Evolutionary conservation across 2,113 vertebrate genomes (phyloP).

Genomic region (Solea senegalensis): DNA sequence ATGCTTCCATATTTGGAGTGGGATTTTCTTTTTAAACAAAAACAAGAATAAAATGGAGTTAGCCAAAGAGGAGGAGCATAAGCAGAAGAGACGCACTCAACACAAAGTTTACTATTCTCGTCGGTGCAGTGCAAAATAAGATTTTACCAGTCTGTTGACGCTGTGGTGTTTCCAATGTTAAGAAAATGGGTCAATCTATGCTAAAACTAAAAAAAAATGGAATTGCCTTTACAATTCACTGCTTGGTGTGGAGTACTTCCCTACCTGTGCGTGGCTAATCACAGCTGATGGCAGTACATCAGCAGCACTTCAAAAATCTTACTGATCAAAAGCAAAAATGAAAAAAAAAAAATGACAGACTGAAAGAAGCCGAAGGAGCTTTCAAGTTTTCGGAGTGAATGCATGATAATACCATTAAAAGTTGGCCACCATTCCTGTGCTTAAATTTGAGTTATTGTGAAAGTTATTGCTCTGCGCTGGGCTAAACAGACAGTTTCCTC

Average conservation of each 20-base stretch:
- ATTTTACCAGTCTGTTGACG: not conserved
- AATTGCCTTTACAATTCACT: conserved; percentile 16
- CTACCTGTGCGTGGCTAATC: conserved; percentile 33
- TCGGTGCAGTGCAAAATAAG: not conserved
- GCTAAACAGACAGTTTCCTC: conserved; percentile 33
- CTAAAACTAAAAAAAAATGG: conserved; percentile 13
- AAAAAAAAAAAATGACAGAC: conserved; percentile 4
- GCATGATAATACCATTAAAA: conserved; percentile 55
- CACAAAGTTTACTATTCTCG: conserved; percentile 11
- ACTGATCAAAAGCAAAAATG: conserved; percentile 35
- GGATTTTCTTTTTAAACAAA: too few species aligned
- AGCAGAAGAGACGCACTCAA: not conserved
- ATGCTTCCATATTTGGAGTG: too few species aligned
- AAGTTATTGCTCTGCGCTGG: conserved; percentile 41
- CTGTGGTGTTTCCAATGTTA: conserved; percentile 23
- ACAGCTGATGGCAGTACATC: conserved; percentile 39
- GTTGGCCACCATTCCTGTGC: conserved; percentile 25
- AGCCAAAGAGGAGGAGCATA: conserved; percentile 2
- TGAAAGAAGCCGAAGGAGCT: conserved; percentile 34
- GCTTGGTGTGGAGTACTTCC: conserved; percentile 6
- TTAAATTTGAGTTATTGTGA: conserved; percentile 48
- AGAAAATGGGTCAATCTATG: conserved; percentile 4
- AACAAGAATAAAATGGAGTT: too few species aligned
- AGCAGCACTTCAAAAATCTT: conserved; percentile 31
- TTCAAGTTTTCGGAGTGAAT: conserved; percentile 48